phyloP scores from a whole-genome alignment of 2,113 vertebrate species.

The Spea bombifrons region DNA sequence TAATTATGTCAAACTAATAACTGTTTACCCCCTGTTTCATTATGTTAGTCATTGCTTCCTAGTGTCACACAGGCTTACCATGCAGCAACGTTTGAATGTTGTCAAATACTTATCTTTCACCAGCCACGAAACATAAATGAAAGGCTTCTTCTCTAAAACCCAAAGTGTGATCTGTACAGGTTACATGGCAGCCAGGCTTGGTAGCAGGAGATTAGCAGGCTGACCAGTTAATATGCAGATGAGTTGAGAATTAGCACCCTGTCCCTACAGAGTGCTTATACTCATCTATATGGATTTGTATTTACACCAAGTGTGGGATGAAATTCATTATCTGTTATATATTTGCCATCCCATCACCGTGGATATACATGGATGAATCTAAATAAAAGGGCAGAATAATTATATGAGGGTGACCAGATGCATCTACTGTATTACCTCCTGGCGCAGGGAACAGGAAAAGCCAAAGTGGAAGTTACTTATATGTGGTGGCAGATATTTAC shows the following conservation, averaged over 20 bases:
- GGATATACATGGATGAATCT: too few species aligned
- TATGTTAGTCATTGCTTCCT: background rate
- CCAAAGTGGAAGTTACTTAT: too few species aligned
- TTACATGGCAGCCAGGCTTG: background rate
- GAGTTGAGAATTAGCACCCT: constrained; percentile 19
- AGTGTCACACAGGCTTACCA: background rate
- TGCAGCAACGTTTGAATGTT: constrained; percentile 8
- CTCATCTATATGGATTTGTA: constrained; percentile 35
- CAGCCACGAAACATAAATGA: background rate
- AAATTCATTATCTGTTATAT: constrained; percentile 5
- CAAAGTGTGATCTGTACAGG: constrained; percentile 10
- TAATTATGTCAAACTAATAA: background rate
- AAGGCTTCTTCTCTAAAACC: background rate
- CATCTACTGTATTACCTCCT: too few species aligned
- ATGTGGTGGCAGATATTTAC: too few species aligned
- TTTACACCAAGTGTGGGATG: constrained; percentile 5
- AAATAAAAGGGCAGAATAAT: too few species aligned
- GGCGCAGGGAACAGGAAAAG: too few species aligned
- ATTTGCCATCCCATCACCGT: too few species aligned
- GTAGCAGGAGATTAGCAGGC: constrained; percentile 4
- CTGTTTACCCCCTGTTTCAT: background rate
- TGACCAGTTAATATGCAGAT: constrained; percentile 34
- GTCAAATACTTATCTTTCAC: background rate
- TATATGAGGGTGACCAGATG: too few species aligned
- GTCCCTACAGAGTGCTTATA: constrained; percentile 11